Evolutionary conservation across 2,888 invertebrate genomes (phyloP).

Genomic region (Ornithoptera alexandrae): DNA sequence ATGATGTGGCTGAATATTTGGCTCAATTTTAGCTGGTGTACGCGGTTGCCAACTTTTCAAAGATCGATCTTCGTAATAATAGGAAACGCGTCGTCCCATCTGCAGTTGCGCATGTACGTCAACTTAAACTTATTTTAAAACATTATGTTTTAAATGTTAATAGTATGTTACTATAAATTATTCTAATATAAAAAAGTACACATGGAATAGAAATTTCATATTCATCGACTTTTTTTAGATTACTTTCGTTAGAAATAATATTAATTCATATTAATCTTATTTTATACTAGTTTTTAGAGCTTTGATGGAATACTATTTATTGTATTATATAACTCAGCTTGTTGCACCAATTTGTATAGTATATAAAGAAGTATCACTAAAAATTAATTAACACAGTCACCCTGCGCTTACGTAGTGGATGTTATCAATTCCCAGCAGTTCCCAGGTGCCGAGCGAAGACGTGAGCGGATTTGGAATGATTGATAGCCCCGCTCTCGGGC

Average conservation of each 20-base stretch:
- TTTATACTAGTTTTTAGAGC: neutral
- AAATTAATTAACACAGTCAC: constrained; percentile 29
- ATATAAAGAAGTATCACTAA: neutral
- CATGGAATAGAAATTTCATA: too few species aligned
- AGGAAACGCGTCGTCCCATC: constrained; percentile 15
- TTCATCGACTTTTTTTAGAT: too few species aligned
- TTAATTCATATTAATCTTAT: too few species aligned
- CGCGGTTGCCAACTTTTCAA: constrained; percentile 24
- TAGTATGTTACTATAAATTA: too few species aligned
- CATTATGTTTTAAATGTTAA: neutral
- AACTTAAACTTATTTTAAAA: constrained; percentile 12
- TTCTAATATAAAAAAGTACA: too few species aligned
- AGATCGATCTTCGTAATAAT: constrained; percentile 27
- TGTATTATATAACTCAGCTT: neutral
- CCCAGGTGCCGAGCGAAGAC: constrained; percentile 28
- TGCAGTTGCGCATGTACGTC: constrained; percentile 25
- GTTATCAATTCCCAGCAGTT: constrained; percentile 28
- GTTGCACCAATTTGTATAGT: neutral
- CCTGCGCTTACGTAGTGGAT: constrained; percentile 18
- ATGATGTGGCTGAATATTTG: constrained; percentile 1
- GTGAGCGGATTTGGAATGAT: constrained; percentile 35
- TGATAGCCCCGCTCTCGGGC: constrained; percentile 30
- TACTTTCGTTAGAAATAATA: too few species aligned
- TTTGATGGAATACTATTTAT: too few species aligned
- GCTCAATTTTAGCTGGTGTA: constrained; percentile 6